A percentile compares a stretch with the other conserved stretches of the same genome.
phyloP scores from a whole-genome alignment of 2,888 invertebrate genomes.

The Liopterus haemorrhoidalis region DNA sequence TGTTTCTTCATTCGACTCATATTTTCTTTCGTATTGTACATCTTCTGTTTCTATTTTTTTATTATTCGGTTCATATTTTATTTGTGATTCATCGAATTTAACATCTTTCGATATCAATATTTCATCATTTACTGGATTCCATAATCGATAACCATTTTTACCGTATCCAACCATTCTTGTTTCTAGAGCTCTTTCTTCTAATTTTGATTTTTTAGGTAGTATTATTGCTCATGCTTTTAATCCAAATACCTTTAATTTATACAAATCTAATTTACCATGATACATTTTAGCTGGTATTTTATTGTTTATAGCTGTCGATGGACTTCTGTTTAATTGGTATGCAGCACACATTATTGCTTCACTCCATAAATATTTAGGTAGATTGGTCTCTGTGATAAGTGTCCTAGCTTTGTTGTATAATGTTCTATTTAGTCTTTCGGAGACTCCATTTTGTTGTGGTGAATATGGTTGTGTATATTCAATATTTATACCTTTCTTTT shows the following conservation, averaged over 20 bases:
- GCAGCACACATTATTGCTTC: slow-evolving; percentile 30
- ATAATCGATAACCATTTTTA: slow-evolving; percentile 30
- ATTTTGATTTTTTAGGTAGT: slow-evolving; percentile 29
- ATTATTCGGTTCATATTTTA: slow-evolving; percentile 15
- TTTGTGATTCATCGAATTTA: slow-evolving; percentile 28
- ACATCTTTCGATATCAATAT: slow-evolving; percentile 30
- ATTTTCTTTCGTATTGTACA: slow-evolving; percentile 9
- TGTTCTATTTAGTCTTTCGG: slow-evolving; percentile 31
- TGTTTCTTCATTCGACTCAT: slow-evolving; percentile 13
- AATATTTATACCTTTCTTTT: slow-evolving; percentile 21
- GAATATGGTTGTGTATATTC: slow-evolving; percentile 29
- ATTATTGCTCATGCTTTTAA: slow-evolving; percentile 28
- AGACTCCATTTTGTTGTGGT: slow-evolving; percentile 30
- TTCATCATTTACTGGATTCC: slow-evolving; percentile 27
- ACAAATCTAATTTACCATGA: slow-evolving; percentile 28
- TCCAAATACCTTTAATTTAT: slow-evolving; percentile 31
- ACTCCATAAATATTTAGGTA: slow-evolving; percentile 31
- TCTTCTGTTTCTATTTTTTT: not conserved
- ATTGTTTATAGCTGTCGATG: slow-evolving; percentile 7
- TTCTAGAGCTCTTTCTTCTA: slow-evolving; percentile 28
- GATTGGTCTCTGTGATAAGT: slow-evolving; percentile 28
- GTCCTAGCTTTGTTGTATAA: slow-evolving; percentile 28
- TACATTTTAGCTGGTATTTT: slow-evolving; percentile 21
- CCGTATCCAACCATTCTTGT: slow-evolving; percentile 32
- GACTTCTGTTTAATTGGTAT: slow-evolving; percentile 31